Percentiles rank a stretch among this genome's conserved stretches.
These are phyloP conservation scores for Xylocopa sonorina DNA, from an alignment of 1,140 invertebrate genomes.

Conservation along the genomic window DNA sequence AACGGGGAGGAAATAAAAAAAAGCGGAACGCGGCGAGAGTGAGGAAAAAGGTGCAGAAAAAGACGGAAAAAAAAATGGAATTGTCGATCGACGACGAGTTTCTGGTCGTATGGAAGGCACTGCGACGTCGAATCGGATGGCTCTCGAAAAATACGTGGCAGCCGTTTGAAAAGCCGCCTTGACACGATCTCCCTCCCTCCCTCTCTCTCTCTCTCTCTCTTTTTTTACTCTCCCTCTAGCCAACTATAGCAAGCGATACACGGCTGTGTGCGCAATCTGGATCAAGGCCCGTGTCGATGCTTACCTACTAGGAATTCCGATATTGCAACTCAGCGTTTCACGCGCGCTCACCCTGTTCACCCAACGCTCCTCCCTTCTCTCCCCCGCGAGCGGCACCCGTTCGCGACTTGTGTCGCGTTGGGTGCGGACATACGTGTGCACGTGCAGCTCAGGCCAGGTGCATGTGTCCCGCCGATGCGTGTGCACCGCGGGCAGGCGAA, in stretches of 20 bases:
- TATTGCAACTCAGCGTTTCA: conserved; percentile 72
- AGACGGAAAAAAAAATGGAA: neutral
- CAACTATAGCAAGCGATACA: too few species aligned
- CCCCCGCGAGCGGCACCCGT: neutral
- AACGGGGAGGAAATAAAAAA: neutral
- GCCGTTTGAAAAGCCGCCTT: conserved; percentile 37
- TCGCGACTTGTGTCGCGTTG: neutral
- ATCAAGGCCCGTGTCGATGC: conserved; percentile 75
- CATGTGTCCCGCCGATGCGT: conserved; percentile 37
- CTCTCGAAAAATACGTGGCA: conserved; percentile 11
- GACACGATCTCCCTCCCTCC: conserved; percentile 1
- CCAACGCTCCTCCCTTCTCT: conserved; percentile 19
- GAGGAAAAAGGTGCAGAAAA: neutral
- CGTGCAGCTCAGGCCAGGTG: conserved; percentile 15
- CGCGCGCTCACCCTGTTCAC: conserved; percentile 48
- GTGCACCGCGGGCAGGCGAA: conserved; percentile 13
- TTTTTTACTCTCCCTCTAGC: too few species aligned
- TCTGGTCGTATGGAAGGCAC: neutral
- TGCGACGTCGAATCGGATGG: neutral
- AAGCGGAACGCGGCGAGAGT: neutral
- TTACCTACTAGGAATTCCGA: conserved; percentile 71
- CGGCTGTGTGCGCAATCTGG: conserved; percentile 66
- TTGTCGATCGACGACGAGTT: neutral
- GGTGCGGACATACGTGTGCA: conserved; percentile 1
- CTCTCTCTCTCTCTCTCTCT: neutral